Evolutionary conservation across 2,888 invertebrate species (phyloP).

Genomic region (Tiliacea citrago): DNA sequence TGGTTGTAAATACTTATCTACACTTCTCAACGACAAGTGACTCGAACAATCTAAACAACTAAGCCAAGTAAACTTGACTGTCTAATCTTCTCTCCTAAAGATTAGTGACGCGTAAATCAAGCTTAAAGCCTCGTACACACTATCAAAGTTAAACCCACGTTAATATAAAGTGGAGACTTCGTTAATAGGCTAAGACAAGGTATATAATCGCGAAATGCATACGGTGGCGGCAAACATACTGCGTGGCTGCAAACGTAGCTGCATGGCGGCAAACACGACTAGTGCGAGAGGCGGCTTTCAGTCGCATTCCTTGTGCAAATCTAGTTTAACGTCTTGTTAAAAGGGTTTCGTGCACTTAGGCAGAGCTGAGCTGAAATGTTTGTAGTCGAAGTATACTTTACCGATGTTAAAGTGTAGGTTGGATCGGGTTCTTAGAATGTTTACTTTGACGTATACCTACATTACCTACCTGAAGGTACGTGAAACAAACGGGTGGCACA

Average conservation of each 20-base stretch:
- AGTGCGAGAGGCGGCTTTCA: slow-evolving; percentile 41
- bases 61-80: neutral
- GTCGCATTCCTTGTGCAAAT: slow-evolving; percentile 66
- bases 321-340: slow-evolving; percentile 66
- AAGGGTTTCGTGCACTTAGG: slow-evolving; percentile 65
- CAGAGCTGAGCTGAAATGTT: slow-evolving; percentile 50
- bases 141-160: slow-evolving; percentile 29
- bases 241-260: slow-evolving; percentile 39
- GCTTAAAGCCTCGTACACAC: slow-evolving; percentile 6
- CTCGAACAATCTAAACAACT: neutral
- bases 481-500: neutral
- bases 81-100: slow-evolving; percentile 16
- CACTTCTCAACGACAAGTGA: neutral
- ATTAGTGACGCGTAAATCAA: slow-evolving; percentile 21
- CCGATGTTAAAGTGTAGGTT: slow-evolving; percentile 5
- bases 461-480: neutral
- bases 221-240: slow-evolving; percentile 44
- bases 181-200: slow-evolving; percentile 37
- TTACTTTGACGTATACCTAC: slow-evolving; percentile 15
- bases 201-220: slow-evolving; percentile 59
- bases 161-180: slow-evolving; percentile 39
- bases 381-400: slow-evolving; percentile 33
- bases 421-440: slow-evolving; percentile 13
- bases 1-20: neutral
- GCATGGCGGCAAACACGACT: slow-evolving; percentile 51